Evolutionary conservation across 2,797 vertebrate genomes (phyloP).

Genomic region (Protosalanx chinensis): DNA sequence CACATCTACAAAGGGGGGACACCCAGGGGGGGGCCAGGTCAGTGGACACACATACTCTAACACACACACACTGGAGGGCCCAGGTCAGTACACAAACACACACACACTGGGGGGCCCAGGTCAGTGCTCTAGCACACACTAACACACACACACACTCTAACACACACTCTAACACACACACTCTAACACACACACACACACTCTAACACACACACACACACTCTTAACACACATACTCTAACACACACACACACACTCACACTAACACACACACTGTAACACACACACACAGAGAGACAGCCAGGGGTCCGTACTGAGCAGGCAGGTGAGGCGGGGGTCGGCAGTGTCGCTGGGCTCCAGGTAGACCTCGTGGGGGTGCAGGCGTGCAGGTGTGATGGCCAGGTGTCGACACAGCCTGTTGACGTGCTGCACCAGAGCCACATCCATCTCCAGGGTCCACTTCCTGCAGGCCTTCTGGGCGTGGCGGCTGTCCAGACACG

Average conservation of each 20-base stretch:
- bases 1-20: slow-evolving; percentile 67
- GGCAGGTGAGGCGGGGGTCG: slow-evolving; percentile 86
- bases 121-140: too few relatives aligned
- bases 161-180: not conserved
- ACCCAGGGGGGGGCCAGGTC: not conserved
- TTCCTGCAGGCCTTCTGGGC: slow-evolving; percentile 93
- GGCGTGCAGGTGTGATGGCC: slow-evolving; percentile 90
- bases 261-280: not conserved
- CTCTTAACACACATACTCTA: not conserved
- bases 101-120: not conserved
- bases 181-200: not conserved
- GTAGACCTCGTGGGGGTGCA: slow-evolving; percentile 96
- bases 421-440: slow-evolving; percentile 90
- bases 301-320: slow-evolving; percentile 77
- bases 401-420: slow-evolving; percentile 95
- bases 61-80: not conserved
- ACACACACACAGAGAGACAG: not conserved
- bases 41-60: not conserved
- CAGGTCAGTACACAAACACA: not conserved
- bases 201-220: too few relatives aligned
- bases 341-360: slow-evolving; percentile 84
- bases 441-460: slow-evolving; percentile 95
- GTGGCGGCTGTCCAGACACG: slow-evolving; percentile 88
- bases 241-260: slow-evolving; percentile 2
- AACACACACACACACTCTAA: not conserved